Conservation (phyloP, 1,140 invertebrate genomes). For the Whitmania pigra region DNA sequence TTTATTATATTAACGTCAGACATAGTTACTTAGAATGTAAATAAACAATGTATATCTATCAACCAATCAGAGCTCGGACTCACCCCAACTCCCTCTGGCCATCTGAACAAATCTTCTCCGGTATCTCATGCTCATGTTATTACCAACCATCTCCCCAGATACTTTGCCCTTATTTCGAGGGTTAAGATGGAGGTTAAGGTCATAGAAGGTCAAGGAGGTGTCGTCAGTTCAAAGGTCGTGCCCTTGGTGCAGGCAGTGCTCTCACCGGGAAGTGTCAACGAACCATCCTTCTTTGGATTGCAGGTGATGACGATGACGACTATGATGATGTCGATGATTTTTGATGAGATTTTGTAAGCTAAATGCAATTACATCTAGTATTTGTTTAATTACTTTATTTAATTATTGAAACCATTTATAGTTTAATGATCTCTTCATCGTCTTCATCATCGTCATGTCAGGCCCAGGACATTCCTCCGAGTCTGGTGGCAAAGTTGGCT, state of each 20-base stretch:
- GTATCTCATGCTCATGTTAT: conserved; percentile 2
- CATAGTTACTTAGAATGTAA: not conserved
- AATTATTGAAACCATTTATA: no score
- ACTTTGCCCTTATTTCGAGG: conserved; percentile 15
- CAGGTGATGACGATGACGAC: conserved; percentile 4
- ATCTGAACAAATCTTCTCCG: not conserved
- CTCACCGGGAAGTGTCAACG: not conserved
- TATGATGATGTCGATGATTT: not conserved
- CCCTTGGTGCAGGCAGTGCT: conserved; percentile 7
- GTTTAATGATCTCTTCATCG: no score
- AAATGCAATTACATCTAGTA: not conserved
- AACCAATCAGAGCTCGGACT: not conserved
- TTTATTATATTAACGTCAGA: not conserved
- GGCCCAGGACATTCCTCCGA: not conserved
- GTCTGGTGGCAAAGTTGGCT: not conserved
- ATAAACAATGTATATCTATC: not conserved
- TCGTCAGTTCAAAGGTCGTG: not conserved
- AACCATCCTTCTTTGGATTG: conserved; percentile 1
- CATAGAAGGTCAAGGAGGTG: not conserved
- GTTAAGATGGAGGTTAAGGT: not conserved
- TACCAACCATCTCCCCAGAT: conserved; percentile 9
- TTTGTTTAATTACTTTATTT: no score
- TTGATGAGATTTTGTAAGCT: not conserved
- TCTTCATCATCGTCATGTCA: not conserved
- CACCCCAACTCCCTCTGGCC: no score